Evolutionary conservation across 2,797 vertebrate species (phyloP).

Genomic region (Muraenolepis orangiensis): DNA sequence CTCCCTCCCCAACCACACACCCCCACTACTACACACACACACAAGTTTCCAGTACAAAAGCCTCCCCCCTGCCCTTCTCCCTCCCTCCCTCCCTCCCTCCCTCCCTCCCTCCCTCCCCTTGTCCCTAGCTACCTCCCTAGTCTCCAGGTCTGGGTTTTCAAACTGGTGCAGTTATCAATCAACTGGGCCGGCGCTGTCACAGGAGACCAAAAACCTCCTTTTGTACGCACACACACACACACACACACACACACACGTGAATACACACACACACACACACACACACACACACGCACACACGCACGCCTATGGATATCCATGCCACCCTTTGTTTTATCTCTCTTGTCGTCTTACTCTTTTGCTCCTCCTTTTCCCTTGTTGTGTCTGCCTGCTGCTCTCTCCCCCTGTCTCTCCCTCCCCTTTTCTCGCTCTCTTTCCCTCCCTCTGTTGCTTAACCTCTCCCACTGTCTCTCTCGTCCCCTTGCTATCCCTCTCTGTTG

Average conservation of each 20-base stretch:
- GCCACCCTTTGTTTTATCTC: too few species aligned
- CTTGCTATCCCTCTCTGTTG: slow-evolving; percentile 42
- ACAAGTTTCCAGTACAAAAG: slow-evolving; percentile 79
- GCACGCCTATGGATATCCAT: too few species aligned
- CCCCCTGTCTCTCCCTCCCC: neutral
- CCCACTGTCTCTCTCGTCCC: slow-evolving; percentile 27
- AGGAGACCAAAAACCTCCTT: slow-evolving; percentile 82
- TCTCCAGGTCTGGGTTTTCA: slow-evolving; percentile 93
- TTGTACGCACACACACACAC: slow-evolving; percentile 55
- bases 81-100: slow-evolving; percentile 1
- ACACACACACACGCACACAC: too few species aligned
- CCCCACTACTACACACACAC: slow-evolving; percentile 69
- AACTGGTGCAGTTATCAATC: slow-evolving; percentile 96
- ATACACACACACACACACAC: too few species aligned
- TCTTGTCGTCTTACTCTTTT: too few species aligned
- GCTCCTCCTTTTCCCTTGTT: too few species aligned
- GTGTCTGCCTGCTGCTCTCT: neutral
- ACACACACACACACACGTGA: neutral
- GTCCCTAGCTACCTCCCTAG: slow-evolving; percentile 86
- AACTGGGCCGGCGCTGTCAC: slow-evolving; percentile 85
- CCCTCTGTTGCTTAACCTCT: slow-evolving; percentile 24
- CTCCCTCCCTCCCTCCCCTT: slow-evolving; percentile 69
- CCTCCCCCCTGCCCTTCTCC: neutral
- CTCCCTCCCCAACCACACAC: slow-evolving; percentile 77
- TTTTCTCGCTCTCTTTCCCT: slow-evolving; percentile 1